Percentiles rank a stretch among this genome's conserved stretches.
phyloP scores from a whole-genome alignment of 2,113 vertebrate species.

The Podarcis cretensis region DNA sequence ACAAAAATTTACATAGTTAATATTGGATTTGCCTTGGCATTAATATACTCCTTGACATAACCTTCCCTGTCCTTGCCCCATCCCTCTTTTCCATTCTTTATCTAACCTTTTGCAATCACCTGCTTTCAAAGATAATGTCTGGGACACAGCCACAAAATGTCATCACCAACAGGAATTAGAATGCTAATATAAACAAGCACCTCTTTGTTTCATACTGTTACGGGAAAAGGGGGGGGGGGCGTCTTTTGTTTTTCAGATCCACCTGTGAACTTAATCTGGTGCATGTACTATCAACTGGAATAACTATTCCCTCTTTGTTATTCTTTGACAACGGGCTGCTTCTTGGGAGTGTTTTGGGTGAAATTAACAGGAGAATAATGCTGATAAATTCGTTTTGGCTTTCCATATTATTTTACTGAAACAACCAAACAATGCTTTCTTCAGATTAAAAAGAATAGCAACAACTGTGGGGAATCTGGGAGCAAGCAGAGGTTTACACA shows the following conservation, averaged over 20 bases:
- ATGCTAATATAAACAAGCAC: slow-evolving; percentile 2
- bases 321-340: not conserved
- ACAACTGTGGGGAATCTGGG: not conserved
- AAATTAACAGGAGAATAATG: not conserved
- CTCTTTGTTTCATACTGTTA: not conserved
- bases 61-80: slow-evolving; percentile 8
- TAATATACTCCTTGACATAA: slow-evolving; percentile 36
- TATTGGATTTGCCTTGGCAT: slow-evolving; percentile 31
- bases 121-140: not conserved
- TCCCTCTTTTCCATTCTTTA: not conserved
- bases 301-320: not conserved
- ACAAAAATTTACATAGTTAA: slow-evolving; percentile 22
- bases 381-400: not conserved
- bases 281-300: not conserved
- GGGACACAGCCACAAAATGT: not conserved
- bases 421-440: not conserved
- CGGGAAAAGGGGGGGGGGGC: not conserved
- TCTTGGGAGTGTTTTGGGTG: not conserved
- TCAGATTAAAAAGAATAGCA: not conserved
- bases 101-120: slow-evolving; percentile 25
- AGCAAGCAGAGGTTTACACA: not conserved
- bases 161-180: slow-evolving; percentile 1
- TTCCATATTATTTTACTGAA: not conserved
- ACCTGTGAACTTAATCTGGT: not conserved
- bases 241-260: not conserved